A percentile compares a stretch with the other conserved stretches of the same genome.
Evolutionary conservation across 2,888 invertebrate species (phyloP).

Genomic region (Hyposoter didymator): DNA sequence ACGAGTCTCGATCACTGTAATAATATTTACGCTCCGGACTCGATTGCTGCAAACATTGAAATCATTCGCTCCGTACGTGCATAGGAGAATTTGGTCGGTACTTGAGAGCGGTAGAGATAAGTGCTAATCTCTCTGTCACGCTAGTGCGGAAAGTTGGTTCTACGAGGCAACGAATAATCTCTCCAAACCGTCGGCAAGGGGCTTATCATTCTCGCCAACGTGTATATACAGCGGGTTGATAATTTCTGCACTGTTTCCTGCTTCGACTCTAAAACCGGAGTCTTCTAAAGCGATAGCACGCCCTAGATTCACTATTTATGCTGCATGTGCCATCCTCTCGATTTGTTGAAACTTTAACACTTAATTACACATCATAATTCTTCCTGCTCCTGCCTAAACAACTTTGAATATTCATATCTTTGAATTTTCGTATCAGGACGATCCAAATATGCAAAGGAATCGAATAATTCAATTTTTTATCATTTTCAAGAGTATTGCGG

Average conservation of each 20-base stretch:
- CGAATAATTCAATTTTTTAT: background rate
- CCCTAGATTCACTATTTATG: slow-evolving; percentile 54
- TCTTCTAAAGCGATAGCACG: slow-evolving; percentile 64
- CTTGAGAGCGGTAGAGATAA: slow-evolving; percentile 50
- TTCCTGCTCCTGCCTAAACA: slow-evolving; percentile 1
- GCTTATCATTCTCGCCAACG: slow-evolving; percentile 56
- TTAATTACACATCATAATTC: slow-evolving; percentile 16
- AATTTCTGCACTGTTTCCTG: slow-evolving; percentile 75
- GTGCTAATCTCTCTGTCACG: slow-evolving; percentile 58
- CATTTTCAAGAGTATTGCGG: background rate
- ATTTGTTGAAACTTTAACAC: slow-evolving; percentile 30
- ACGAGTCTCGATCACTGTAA: slow-evolving; percentile 72
- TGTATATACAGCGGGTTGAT: slow-evolving; percentile 67
- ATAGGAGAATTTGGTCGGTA: slow-evolving; percentile 34
- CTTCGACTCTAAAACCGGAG: slow-evolving; percentile 71
- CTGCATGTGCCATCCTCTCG: slow-evolving; percentile 6
- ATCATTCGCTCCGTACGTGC: slow-evolving; percentile 10
- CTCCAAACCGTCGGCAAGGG: slow-evolving; percentile 23
- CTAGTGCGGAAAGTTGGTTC: slow-evolving; percentile 61
- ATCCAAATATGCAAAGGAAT: background rate
- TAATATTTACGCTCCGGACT: slow-evolving; percentile 76
- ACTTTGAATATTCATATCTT: background rate
- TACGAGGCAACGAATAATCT: slow-evolving; percentile 56
- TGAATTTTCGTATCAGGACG: background rate
- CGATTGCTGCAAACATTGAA: slow-evolving; percentile 66